These are phyloP conservation scores for Triplophysa rosa DNA, from an alignment of 2,113 vertebrate species.

Conservation along the genomic window DNA sequence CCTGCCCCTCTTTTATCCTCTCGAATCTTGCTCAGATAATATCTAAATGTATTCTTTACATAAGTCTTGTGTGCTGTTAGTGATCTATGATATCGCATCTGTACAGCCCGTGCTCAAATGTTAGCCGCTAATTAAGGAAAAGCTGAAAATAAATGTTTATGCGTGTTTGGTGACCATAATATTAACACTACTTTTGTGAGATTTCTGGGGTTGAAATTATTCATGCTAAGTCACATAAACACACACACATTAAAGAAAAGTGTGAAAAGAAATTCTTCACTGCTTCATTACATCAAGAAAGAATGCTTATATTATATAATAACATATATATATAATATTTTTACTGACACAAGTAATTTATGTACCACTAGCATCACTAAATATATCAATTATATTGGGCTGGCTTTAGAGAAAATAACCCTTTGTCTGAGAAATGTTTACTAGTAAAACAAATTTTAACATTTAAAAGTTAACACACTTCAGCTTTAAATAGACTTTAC, in stretches of 20 bases:
- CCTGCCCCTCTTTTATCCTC: neutral
- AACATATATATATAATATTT: no score
- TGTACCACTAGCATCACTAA: no score
- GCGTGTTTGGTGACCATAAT: neutral
- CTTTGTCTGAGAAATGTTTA: no score
- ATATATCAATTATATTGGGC: no score
- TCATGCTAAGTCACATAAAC: neutral
- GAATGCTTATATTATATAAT: neutral
- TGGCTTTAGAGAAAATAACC: no score
- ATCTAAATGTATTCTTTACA: conserved; percentile 32
- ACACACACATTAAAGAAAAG: neutral
- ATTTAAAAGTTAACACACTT: no score
- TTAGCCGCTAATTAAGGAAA: neutral
- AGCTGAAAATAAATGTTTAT: neutral
- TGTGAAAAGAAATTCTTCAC: neutral
- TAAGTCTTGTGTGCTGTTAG: neutral
- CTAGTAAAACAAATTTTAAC: no score
- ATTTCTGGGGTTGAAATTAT: neutral
- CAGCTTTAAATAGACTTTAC: no score
- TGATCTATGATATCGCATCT: conserved; percentile 25
- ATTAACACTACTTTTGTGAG: neutral
- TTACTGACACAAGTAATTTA: no score
- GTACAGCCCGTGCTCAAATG: conserved; percentile 10
- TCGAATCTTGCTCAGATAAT: conserved; percentile 29
- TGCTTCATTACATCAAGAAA: neutral